Evolutionary conservation across 2,113 vertebrate genomes (phyloP).

Genomic region (Parotia lawesii): DNA sequence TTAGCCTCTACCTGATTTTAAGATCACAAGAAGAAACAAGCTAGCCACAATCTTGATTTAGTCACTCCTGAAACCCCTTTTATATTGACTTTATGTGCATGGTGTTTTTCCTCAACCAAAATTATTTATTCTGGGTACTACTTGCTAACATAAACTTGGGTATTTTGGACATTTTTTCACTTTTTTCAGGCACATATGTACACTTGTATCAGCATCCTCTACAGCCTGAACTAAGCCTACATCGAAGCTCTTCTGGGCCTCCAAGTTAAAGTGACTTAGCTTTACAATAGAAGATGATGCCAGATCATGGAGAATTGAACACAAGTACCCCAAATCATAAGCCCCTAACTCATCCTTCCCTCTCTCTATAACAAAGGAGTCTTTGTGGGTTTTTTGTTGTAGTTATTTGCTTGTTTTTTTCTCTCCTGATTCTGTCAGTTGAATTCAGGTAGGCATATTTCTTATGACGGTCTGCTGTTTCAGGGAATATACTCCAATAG

Average conservation of each 20-base stretch:
- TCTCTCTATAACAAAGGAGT: not conserved
- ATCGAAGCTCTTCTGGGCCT: not conserved
- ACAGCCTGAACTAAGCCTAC: not conserved
- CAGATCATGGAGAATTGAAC: not conserved
- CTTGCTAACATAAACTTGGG: not conserved
- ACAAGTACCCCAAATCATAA: not conserved
- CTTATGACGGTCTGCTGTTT: not conserved
- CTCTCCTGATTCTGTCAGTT: not conserved
- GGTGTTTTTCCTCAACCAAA: not conserved
- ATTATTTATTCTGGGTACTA: not conserved
- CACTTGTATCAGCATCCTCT: not conserved
- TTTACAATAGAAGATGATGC: not conserved
- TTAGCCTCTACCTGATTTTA: not conserved
- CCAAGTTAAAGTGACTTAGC: not conserved
- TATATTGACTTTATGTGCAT: not conserved
- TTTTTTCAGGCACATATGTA: not conserved
- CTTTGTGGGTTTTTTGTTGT: fast-evolving
- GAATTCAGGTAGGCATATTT: not conserved
- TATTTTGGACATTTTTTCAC: not conserved
- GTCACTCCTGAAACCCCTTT: fast-evolving
- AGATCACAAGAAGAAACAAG: not conserved
- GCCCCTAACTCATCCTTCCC: not conserved
- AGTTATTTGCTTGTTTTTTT: not conserved
- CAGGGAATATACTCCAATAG: fast-evolving
- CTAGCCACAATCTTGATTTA: not conserved